Base-by-base conservation (phyloP, 2,888 invertebrate genomes). In the Nebria salina region DNA sequence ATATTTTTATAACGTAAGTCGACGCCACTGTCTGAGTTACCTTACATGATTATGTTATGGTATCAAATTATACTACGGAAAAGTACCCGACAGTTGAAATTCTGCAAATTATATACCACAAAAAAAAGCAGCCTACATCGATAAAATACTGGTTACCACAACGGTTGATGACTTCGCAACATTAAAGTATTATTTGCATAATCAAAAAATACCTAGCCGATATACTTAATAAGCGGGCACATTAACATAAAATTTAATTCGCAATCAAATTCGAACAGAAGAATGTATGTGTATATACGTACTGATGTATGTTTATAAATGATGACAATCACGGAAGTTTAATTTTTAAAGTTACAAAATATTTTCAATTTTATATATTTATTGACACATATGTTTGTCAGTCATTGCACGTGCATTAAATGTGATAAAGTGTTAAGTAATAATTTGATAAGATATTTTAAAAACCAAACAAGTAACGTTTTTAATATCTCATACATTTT, bases 71-170 rank as follows among this genome's bases (percentile, higher is more conserved):
- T 11, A 54, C 54, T 11, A 54, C 54, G 54, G 54, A 54, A 54
- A 54, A 54, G 54, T 54, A 54, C 54, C 54, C 54, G 54, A 54
- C 54, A 54, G 54, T 54, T 54, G 54, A 54, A 54, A 54, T 54
- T 54, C 54, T 11, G 54, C 54, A 54, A 54, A 54, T 54, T 54
- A 54, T 8, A 54, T 11, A 13, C 54, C 54, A 13, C 54, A 54
- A 54, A 54, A 54, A 43, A 54, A 54, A 34, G 34, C 54, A 54
- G 8, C 54, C 54, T 54, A 54, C 54, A 54, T 54, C 54, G 54
- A 54, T 54, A 54, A 54, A 54, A 54, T 54, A 54, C 54, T 54
- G 54, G 54, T 54, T 54, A 54, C 54, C 54, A 54, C 8, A 8
- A 54, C 54, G 54, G 54, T 54, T 11, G 54, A 54, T 54, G 54